Conservation (phyloP, 1,140 invertebrate species). For the Colletes gigas region DNA sequence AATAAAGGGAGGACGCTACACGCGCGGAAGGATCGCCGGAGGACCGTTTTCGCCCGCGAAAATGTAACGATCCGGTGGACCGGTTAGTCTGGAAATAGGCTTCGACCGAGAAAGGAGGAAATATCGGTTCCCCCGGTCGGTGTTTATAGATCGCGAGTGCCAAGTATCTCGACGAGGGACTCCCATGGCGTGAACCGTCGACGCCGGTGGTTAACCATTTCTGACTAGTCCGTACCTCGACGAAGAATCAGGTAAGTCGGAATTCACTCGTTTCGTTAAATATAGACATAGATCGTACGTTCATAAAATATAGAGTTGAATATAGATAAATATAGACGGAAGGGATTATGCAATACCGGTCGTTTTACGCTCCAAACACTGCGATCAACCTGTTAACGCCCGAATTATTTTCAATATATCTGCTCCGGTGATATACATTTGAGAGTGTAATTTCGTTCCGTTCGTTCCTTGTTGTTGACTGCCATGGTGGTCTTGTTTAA, state of each 20-base stretch:
- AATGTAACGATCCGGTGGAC: conserved; percentile 36
- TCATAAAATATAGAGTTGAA: too few species aligned
- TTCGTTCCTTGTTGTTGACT: too few species aligned
- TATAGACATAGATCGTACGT: too few species aligned
- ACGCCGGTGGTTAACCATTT: neutral
- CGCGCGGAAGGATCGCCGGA: neutral
- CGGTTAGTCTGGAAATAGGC: conserved; percentile 9
- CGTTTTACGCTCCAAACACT: too few species aligned
- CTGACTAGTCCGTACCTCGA: conserved; percentile 25
- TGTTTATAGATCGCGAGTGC: conserved; percentile 7
- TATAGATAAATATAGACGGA: too few species aligned
- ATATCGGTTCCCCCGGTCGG: neutral
- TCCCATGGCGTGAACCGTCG: conserved; percentile 45
- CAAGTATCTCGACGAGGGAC: neutral
- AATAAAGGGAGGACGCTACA: neutral
- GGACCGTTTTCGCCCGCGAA: conserved; percentile 7
- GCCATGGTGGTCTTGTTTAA: too few species aligned
- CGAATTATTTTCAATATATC: too few species aligned
- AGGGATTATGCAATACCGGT: too few species aligned
- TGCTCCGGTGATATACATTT: too few species aligned
- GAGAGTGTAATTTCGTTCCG: too few species aligned
- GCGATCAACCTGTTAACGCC: too few species aligned
- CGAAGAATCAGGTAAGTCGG: conserved; percentile 24
- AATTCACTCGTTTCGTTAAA: neutral
- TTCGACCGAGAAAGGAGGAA: neutral